A percentile compares a stretch with the other conserved stretches of the same genome.
These are phyloP conservation scores for Chloropsis hardwickii DNA, from an alignment of 2,113 vertebrate species.

Conservation along the genomic window DNA sequence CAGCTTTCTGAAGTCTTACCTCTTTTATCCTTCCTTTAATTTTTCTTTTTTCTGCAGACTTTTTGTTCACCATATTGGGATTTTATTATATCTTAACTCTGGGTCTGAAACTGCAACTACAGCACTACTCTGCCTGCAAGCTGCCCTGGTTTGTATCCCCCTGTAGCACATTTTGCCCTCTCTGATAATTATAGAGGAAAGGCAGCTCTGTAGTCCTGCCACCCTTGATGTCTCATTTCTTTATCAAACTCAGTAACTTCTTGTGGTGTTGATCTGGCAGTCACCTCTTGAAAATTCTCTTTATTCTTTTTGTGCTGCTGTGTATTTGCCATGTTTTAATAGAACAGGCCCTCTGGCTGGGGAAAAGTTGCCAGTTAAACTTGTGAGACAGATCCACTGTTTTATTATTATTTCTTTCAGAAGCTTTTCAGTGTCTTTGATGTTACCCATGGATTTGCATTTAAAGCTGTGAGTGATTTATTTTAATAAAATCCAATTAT, in stretches of 20 bases:
- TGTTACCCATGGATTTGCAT: constrained; percentile 17
- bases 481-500: constrained; percentile 31
- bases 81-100: neutral
- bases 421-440: constrained; percentile 21
- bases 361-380: neutral
- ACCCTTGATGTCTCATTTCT: neutral
- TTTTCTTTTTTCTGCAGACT: neutral
- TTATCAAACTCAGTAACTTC: constrained; percentile 2
- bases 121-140: neutral
- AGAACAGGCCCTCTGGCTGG: constrained; percentile 37
- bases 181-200: neutral
- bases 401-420: constrained; percentile 46
- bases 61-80: neutral
- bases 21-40: neutral
- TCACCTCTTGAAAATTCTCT: constrained; percentile 50
- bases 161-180: neutral
- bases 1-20: neutral
- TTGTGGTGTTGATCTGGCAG: constrained; percentile 9
- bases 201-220: neutral
- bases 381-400: neutral
- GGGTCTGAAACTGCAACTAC: neutral
- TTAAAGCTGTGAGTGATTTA: constrained; percentile 13
- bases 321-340: constrained; percentile 5
- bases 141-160: neutral
- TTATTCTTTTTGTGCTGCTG: constrained; percentile 36